These are phyloP conservation scores for Xenentodon cancila DNA, from an alignment of 2,797 vertebrate species.

Conservation along the genomic window DNA sequence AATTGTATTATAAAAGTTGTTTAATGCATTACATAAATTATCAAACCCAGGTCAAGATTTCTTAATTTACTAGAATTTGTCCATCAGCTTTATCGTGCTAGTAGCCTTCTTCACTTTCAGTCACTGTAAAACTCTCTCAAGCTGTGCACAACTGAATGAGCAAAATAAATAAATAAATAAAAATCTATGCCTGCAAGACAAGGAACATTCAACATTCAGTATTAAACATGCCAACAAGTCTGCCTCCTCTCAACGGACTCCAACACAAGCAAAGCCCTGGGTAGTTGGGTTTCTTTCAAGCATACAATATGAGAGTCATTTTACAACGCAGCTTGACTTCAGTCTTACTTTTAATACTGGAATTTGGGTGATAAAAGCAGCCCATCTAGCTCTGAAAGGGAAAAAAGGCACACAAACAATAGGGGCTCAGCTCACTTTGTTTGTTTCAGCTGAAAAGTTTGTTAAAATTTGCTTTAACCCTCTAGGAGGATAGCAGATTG, in stretches of 20 bases:
- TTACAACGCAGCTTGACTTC: conserved; percentile 59
- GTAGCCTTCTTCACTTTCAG: neutral
- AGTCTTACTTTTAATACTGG: conserved; percentile 68
- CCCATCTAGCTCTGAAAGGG: conserved; percentile 35
- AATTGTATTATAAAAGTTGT: no score
- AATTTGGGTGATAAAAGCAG: conserved; percentile 75
- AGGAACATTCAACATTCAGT: conserved; percentile 38
- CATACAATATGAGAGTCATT: conserved; percentile 61
- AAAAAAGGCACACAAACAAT: conserved; percentile 64
- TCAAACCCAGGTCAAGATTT: no score
- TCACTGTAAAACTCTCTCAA: conserved; percentile 17
- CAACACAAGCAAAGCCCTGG: conserved; percentile 61
- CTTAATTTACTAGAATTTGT: neutral
- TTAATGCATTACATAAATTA: no score
- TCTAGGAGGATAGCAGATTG: conserved; percentile 57
- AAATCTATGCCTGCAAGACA: conserved; percentile 33
- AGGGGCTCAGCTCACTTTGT: conserved; percentile 29
- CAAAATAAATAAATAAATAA: no score
- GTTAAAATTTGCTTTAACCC: conserved; percentile 71
- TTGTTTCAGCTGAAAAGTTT: conserved; percentile 61
- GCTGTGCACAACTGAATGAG: neutral
- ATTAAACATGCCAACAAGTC: conserved; percentile 55
- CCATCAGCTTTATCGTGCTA: neutral
- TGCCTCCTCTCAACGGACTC: conserved; percentile 48
- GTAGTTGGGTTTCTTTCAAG: conserved; percentile 63